These are phyloP conservation scores for Antedon mediterranea DNA, from an alignment of 53 echinoderm and acorn worm species.

Conservation along the genomic window DNA sequence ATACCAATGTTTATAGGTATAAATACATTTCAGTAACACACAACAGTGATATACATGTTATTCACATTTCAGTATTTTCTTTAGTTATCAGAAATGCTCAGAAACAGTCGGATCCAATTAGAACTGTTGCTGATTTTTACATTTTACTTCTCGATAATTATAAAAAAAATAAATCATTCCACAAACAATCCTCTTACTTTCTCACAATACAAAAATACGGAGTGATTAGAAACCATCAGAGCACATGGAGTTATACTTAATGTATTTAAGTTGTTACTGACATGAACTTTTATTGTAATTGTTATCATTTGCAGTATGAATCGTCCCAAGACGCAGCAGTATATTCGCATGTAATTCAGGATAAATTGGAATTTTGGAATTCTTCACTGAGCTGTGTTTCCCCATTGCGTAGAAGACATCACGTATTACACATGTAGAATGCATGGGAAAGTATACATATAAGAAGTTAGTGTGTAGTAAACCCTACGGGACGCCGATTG, in stretches of 20 bases:
- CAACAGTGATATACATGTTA: neutral
- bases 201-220: neutral
- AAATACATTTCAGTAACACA: neutral
- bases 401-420: neutral
- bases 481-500: neutral
- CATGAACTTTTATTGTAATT: neutral
- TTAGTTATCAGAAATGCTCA: neutral
- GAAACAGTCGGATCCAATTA: neutral
- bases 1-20: neutral
- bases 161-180: neutral
- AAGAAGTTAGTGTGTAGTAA: neutral
- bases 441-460: neutral
- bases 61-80: neutral
- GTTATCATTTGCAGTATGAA: neutral
- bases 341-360: neutral
- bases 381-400: neutral
- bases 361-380: neutral
- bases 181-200: neutral
- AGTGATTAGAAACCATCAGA: neutral
- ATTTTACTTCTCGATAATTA: neutral
- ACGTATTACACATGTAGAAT: neutral
- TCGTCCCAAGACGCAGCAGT: neutral
- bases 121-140: neutral
- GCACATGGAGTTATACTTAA: neutral
- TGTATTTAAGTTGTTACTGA: neutral